Evolutionary conservation across 2,113 vertebrate genomes (phyloP).

Genomic region (Syngnathus floridae): DNA sequence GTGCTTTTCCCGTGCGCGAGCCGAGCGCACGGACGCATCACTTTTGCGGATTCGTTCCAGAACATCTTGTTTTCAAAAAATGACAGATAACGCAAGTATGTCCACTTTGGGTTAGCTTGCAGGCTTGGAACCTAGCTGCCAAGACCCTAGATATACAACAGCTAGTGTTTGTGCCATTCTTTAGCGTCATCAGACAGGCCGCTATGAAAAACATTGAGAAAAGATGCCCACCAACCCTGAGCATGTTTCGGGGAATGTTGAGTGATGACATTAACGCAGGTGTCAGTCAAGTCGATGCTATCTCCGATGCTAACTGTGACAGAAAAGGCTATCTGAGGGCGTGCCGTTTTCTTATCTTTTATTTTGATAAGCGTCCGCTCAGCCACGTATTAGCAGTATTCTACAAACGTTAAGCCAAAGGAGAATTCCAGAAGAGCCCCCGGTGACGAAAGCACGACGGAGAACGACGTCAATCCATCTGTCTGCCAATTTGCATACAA

Average conservation of each 20-base stretch:
- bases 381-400: no score
- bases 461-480: slow-evolving; percentile 29
- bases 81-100: neutral
- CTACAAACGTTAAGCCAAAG: no score
- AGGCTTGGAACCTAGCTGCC: no score
- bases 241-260: neutral
- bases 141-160: no score
- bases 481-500: slow-evolving; percentile 34
- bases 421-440: no score
- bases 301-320: neutral
- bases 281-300: neutral
- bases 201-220: neutral
- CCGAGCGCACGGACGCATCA: neutral
- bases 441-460: neutral
- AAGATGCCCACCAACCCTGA: neutral
- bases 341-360: no score
- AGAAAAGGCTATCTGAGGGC: neutral
- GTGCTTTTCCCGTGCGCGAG: neutral
- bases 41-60: neutral
- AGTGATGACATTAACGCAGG: neutral
- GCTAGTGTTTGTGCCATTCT: no score
- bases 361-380: neutral
- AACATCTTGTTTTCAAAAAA: neutral
- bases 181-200: no score
- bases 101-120: no score